Evolutionary conservation across 2,113 vertebrate genomes (phyloP).

Genomic region (Neoarius graeffei): DNA sequence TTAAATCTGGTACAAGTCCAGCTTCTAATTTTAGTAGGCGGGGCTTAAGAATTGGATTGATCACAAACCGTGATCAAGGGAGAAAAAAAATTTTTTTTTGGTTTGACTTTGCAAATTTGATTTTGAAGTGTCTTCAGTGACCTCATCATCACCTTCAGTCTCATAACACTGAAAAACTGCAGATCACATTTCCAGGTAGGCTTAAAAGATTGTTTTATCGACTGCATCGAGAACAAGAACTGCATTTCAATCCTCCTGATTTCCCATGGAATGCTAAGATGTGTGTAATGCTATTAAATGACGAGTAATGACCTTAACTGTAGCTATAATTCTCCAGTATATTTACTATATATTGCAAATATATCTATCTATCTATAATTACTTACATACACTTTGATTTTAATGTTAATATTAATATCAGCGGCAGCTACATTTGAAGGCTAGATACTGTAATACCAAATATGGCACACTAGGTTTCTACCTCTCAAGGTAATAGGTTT

Average conservation of each 20-base stretch:
- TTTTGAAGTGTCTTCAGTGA: not conserved
- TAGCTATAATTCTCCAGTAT: constrained; percentile 11
- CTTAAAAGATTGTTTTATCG: too few species aligned
- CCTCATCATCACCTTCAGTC: not conserved
- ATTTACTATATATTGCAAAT: constrained; percentile 19
- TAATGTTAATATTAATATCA: too few species aligned
- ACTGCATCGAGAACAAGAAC: not conserved
- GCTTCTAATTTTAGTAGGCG: not conserved
- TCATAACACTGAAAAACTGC: not conserved
- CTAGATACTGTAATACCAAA: too few species aligned
- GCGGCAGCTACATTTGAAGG: too few species aligned
- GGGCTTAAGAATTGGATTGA: not conserved
- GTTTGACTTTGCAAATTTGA: not conserved
- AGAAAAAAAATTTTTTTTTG: too few species aligned
- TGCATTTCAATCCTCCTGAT: not conserved
- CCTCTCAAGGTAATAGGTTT: too few species aligned
- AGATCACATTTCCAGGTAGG: too few species aligned
- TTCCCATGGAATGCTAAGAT: not conserved
- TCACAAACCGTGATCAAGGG: too few species aligned
- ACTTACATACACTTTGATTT: too few species aligned
- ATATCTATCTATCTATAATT: not conserved
- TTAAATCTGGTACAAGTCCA: too few species aligned
- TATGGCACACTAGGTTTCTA: too few species aligned
- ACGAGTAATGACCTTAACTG: not conserved
- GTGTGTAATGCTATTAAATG: not conserved